Percentiles rank a stretch among this genome's conserved stretches.
These are phyloP conservation scores for Cynocephalus volans DNA, from an alignment of 2,113 vertebrate genomes.

Conservation along the genomic window DNA sequence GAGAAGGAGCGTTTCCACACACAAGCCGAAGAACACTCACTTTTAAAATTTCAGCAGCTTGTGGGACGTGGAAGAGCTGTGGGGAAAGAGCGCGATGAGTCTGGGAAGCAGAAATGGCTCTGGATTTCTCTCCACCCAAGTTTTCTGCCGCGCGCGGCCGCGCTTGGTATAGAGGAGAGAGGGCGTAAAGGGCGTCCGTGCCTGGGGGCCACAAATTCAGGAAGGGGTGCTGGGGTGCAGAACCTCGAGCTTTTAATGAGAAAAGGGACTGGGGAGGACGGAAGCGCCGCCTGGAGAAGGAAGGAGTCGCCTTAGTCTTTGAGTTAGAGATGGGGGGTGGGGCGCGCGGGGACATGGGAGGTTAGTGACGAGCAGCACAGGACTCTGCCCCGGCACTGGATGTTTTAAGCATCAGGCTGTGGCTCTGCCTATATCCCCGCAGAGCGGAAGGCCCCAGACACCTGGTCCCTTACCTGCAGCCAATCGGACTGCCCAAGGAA, in stretches of 20 bases:
- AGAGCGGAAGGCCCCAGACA: background rate
- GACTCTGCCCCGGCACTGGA: too few relatives aligned
- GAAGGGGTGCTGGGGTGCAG: background rate
- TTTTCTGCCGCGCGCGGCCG: background rate
- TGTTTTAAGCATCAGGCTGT: background rate
- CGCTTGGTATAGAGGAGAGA: fast-evolving
- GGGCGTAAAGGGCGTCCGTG: fast-evolving
- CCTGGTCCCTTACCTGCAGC: background rate
- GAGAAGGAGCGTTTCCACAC: background rate
- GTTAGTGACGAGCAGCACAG: background rate
- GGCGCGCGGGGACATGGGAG: background rate
- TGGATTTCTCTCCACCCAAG: background rate
- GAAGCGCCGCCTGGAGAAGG: background rate
- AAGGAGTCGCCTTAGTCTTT: background rate
- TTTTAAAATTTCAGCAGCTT: slow-evolving; percentile 6
- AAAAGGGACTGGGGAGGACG: fast-evolving
- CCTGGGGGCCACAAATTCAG: background rate
- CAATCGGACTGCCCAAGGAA: background rate
- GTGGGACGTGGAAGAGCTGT: background rate
- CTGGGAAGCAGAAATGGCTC: background rate
- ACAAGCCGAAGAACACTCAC: slow-evolving; percentile 3
- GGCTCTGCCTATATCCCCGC: background rate
- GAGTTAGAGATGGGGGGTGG: background rate
- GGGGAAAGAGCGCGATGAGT: background rate
- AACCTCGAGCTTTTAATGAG: background rate